Conservation (phyloP, 2,888 invertebrate species). For the Drosophila colorata region DNA sequence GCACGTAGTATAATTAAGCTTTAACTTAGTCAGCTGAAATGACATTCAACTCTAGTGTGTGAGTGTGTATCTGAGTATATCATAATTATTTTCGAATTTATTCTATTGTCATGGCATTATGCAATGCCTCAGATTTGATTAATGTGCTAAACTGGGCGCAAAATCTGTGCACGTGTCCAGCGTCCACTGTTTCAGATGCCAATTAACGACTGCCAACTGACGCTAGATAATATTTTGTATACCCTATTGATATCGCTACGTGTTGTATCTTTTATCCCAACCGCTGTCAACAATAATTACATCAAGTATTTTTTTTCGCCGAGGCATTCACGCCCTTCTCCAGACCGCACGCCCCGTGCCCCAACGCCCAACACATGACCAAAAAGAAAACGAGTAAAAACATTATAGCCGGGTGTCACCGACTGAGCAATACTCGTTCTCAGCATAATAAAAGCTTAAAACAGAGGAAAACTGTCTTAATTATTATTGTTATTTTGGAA, state of each 20-base stretch:
- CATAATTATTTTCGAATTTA: constrained; percentile 21
- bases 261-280: too few relatives aligned
- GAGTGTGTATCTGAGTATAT: not conserved
- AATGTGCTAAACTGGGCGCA: constrained; percentile 6
- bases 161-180: constrained; percentile 13
- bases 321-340: not conserved
- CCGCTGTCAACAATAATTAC: not conserved
- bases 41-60: constrained; percentile 6
- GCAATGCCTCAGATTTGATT: constrained; percentile 15
- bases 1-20: constrained; percentile 4
- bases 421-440: too few relatives aligned
- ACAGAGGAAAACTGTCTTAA: too few relatives aligned
- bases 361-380: not conserved
- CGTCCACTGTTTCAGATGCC: not conserved
- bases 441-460: too few relatives aligned
- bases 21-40: constrained; percentile 34
- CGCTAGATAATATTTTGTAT: not conserved
- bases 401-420: too few relatives aligned
- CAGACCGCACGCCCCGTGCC: not conserved
- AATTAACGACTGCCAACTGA: constrained; percentile 5
- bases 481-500: too few relatives aligned
- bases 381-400: too few relatives aligned
- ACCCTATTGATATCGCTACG: not conserved
- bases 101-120: constrained; percentile 17
- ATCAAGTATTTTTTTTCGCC: not conserved